Evolutionary conservation across 2,113 vertebrate species (phyloP).

Genomic region (Tychaedon coryphoeus): DNA sequence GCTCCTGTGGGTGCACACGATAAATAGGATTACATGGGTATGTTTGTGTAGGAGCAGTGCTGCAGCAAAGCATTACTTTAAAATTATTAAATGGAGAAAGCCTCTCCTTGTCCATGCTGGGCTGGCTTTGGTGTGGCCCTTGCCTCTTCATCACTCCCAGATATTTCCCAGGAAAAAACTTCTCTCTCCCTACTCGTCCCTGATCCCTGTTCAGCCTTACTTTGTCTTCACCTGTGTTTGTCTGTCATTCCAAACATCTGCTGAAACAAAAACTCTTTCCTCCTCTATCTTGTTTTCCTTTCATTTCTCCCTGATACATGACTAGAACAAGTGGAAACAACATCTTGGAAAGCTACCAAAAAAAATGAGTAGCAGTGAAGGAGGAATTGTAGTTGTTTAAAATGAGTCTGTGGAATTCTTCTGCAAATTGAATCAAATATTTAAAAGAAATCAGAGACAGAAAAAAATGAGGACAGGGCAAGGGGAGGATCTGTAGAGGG

Average conservation of each 20-base stretch:
- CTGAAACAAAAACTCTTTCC: not conserved
- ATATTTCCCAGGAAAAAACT: not conserved
- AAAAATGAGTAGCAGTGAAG: not conserved
- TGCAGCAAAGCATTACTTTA: not conserved
- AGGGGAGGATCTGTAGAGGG: not conserved
- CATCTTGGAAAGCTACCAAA: not conserved
- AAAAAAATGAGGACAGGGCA: rapidly evolving
- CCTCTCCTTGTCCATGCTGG: rapidly evolving
- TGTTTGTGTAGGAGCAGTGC: not conserved
- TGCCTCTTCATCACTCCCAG: rapidly evolving
- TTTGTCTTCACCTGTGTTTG: not conserved
- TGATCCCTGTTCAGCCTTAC: not conserved
- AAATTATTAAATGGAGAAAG: not conserved
- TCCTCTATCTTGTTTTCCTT: not conserved
- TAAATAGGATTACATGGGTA: not conserved
- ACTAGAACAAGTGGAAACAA: not conserved
- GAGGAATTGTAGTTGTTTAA: not conserved
- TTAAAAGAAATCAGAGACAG: not conserved
- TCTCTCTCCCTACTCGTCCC: not conserved
- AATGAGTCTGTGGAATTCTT: not conserved
- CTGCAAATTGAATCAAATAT: not conserved
- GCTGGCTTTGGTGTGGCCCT: not conserved
- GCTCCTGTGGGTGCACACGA: not conserved
- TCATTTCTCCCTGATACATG: not conserved
- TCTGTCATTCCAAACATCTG: not conserved